A percentile compares a stretch with the other conserved stretches of the same genome.
Conservation (phyloP, 92 coral and sea anemone genomes). For the Muricea muricata region DNA sequence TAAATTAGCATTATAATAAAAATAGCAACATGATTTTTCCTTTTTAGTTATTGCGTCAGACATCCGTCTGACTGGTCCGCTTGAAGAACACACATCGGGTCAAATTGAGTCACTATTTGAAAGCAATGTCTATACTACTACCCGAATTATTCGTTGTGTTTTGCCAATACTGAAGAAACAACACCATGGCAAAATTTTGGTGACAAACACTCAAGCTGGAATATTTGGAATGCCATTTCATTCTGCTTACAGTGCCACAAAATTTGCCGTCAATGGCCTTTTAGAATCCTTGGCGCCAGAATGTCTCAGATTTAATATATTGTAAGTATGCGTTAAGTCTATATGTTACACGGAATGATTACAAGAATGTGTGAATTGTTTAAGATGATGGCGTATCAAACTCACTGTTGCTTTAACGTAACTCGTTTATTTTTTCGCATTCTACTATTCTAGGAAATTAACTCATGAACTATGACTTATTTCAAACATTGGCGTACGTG, state of each 20-base stretch:
- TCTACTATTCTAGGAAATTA: too few species aligned
- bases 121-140: conserved; percentile 83
- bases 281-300: conserved; percentile 95
- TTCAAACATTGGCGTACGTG: too few species aligned
- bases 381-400: too few species aligned
- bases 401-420: too few species aligned
- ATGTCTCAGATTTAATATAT: conserved; percentile 86
- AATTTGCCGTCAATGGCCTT: conserved; percentile 96
- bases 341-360: too few species aligned
- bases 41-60: conserved; percentile 87
- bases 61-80: conserved; percentile 85
- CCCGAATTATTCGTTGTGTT: conserved; percentile 74
- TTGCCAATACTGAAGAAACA: conserved; percentile 92
- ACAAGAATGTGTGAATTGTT: too few species aligned
- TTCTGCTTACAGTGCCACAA: conserved; percentile 90
- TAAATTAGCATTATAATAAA: too few species aligned
- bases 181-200: conserved; percentile 83
- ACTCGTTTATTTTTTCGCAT: too few species aligned
- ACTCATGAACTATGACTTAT: too few species aligned
- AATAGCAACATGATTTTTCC: background rate
- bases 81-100: conserved; percentile 91
- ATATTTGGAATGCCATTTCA: conserved; percentile 91
- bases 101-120: conserved; percentile 90
- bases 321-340: too few species aligned
- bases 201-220: conserved; percentile 95